A percentile compares a stretch with the other conserved stretches of the same genome.
Evolutionary conservation across 2,113 vertebrate species (phyloP).

Genomic region (Clupea harengus): DNA sequence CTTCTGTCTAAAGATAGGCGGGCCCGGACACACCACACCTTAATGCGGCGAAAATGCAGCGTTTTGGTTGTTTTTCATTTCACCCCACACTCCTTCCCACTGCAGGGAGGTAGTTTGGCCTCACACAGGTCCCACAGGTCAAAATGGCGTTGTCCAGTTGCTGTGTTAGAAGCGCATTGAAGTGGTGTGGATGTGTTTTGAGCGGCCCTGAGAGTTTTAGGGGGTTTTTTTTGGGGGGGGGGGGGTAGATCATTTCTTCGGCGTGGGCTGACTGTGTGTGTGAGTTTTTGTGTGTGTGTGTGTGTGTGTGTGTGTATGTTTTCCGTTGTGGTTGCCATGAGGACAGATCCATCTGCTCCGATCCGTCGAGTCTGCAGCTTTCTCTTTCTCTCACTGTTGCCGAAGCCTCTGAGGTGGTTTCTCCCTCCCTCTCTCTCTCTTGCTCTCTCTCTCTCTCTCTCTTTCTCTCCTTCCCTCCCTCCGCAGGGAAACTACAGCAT

Average conservation of each 20-base stretch:
- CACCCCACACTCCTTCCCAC: not conserved
- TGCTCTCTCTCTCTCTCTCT: too few relatives aligned
- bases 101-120: not conserved
- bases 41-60: too few relatives aligned
- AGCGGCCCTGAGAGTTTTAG: not conserved
- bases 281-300: too few relatives aligned
- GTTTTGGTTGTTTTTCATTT: not conserved
- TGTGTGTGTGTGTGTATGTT: conserved; percentile 39
- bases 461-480: not conserved
- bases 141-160: not conserved
- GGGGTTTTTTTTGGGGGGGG: not conserved
- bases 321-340: conserved; percentile 57
- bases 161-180: not conserved
- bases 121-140: not conserved
- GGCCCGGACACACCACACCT: not conserved
- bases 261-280: conserved; percentile 34
- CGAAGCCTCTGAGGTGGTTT: not conserved
- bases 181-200: not conserved
- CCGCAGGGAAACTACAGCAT: not conserved
- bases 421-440: not conserved
- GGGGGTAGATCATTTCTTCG: conserved; percentile 57
- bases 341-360: conserved; percentile 51
- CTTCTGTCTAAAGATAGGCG: not conserved
- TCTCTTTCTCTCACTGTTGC: conserved; percentile 20
- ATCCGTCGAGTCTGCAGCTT: conserved; percentile 47